phyloP scores from a whole-genome alignment of 1,140 invertebrate species.

The Branchinecta lindahli region DNA sequence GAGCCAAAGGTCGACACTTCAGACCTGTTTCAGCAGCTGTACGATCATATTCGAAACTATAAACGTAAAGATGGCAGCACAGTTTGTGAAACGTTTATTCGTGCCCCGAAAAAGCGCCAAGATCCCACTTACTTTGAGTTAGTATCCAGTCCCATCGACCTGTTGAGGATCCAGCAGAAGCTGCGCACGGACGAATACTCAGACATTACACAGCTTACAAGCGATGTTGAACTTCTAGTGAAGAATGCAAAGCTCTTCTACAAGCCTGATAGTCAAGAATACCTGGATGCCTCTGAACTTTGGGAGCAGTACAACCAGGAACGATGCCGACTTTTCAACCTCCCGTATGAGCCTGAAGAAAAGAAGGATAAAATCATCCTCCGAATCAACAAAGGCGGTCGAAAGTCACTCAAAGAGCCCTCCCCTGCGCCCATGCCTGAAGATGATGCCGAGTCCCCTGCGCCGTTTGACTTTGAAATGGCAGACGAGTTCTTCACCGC shows the following conservation, averaged over 20 bases:
- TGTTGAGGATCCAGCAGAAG: conserved; percentile 87
- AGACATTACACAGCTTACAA: conserved; percentile 68
- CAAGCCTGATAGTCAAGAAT: conserved; percentile 50
- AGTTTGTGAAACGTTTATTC: conserved; percentile 83
- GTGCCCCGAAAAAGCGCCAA: conserved; percentile 77
- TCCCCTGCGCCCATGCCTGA: conserved; percentile 30
- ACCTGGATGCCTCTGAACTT: conserved; percentile 77
- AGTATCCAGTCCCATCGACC: conserved; percentile 80
- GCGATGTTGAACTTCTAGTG: conserved; percentile 71
- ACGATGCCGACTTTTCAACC: conserved; percentile 37
- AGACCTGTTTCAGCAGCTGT: conserved; percentile 78
- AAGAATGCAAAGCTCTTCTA: conserved; percentile 88
- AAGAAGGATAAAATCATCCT: conserved; percentile 42
- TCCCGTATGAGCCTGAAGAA: conserved; percentile 30
- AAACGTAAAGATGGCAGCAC: conserved; percentile 82
- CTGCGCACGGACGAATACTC: conserved; percentile 87
- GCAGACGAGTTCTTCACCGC: conserved; percentile 66
- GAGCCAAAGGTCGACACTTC: conserved; percentile 11
- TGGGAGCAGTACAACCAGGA: conserved; percentile 61
- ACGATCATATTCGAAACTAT: conserved; percentile 73
- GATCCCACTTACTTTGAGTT: conserved; percentile 74
- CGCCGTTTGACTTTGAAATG: conserved; percentile 51
- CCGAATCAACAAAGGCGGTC: conserved; percentile 36
- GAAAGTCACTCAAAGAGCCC: conserved; percentile 26
- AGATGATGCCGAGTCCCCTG: conserved; percentile 39